Base-by-base conservation (phyloP, 2,113 vertebrate genomes). In the Holacanthus passer region DNA sequence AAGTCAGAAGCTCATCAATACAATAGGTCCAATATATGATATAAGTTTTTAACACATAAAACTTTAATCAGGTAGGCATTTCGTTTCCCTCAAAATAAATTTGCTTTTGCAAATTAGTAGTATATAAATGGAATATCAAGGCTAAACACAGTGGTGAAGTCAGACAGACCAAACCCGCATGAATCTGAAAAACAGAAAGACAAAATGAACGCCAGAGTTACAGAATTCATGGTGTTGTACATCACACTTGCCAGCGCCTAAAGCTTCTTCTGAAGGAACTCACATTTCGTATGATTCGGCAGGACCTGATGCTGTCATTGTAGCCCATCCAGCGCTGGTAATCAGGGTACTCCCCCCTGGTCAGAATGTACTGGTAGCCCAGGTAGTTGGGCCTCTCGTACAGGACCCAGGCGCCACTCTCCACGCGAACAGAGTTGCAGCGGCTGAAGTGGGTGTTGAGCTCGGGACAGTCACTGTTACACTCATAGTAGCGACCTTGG, bases 381-480 rank as follows among this genome's bases (percentile, higher is more conserved):
- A 83, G 14, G 83, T 89, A 89, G 75, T 89, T 84, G 27, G 87
- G 85, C 17, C 82, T 85, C 68, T 92, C 89, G 12, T 77, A 90
- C 37, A 94, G 39, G 13, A 94, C 91, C 88, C 93, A 94, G 79
- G 88, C 86, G 4, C 88, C 91, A 11, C 66, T 86, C 68, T 93
- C 91, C 74, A 93, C 89, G 0, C 87, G 74, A 10, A 90, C 56
- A 17, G 91, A 94, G 83, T 88, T 88, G 68, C 91, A 93, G 53
- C 13, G 88, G 60, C 76, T 88, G 47, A 93, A 85, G 73, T 91
- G 71, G 24, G 59, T 50, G 48, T 74, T 88, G 35, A 92, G 81
- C 43, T 93, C 89, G 0, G 90, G 64, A 67, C 89, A 92, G 82
- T 94, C 91, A 19, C 76, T 73, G 79, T 45, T 85, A 79, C 90